Percentiles rank a stretch among this genome's conserved stretches.
These are phyloP conservation scores for Drosophila kambysellisi DNA, from an alignment of 2,888 invertebrate genomes.

Conservation along the genomic window DNA sequence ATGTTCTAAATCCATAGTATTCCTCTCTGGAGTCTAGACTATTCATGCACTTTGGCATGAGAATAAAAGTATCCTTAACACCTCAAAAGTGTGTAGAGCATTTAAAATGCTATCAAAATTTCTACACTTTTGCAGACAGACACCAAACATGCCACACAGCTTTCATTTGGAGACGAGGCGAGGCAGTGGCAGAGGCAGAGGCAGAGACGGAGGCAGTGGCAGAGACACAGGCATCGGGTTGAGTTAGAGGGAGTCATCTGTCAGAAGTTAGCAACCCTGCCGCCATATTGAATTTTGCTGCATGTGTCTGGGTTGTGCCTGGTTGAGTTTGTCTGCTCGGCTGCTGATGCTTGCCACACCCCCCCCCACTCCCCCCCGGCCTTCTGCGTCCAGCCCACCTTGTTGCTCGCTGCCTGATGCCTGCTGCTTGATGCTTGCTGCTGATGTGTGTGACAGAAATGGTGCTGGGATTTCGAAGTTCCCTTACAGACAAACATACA, in stretches of 20 bases:
- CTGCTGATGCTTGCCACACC: slow-evolving; percentile 1
- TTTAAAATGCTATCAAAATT: slow-evolving; percentile 50
- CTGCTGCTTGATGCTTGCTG: slow-evolving; percentile 33
- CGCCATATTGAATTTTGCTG: slow-evolving; percentile 75
- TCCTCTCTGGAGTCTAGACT: slow-evolving; percentile 1
- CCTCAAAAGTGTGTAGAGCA: slow-evolving; percentile 39
- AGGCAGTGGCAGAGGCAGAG: slow-evolving; percentile 26
- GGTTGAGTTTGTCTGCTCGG: slow-evolving; percentile 40
- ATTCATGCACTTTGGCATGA: slow-evolving; percentile 21
- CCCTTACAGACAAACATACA: slow-evolving; percentile 25
- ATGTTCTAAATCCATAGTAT: neutral
- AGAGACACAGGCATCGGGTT: slow-evolving; percentile 9
- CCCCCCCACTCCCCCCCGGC: neutral
- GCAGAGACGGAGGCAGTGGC: slow-evolving; percentile 28
- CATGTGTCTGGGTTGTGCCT: slow-evolving; percentile 39
- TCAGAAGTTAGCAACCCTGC: slow-evolving; percentile 76
- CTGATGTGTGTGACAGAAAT: slow-evolving; percentile 48
- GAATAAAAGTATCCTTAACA: slow-evolving; percentile 9
- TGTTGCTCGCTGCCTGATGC: slow-evolving; percentile 60
- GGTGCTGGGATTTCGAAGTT: slow-evolving; percentile 68
- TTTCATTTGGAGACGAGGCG: slow-evolving; percentile 15
- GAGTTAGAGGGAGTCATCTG: slow-evolving; percentile 61
- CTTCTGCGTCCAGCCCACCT: slow-evolving; percentile 40
- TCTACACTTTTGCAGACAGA: slow-evolving; percentile 41
- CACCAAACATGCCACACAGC: slow-evolving; percentile 25